Conservation (phyloP, 2,888 invertebrate species). For the Leptopterna dolabrata region DNA sequence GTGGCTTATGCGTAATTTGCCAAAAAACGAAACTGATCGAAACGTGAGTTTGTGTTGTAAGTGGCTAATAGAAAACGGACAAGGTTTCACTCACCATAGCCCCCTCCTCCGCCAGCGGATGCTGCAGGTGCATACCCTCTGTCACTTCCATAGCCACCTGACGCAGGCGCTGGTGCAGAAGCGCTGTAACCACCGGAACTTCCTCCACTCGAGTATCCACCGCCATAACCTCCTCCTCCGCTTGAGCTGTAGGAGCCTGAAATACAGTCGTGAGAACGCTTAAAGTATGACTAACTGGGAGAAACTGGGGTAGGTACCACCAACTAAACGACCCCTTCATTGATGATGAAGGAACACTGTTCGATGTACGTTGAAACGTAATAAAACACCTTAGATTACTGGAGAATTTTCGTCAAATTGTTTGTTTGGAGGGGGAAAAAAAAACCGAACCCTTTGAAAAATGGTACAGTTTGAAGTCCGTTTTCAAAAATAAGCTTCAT, state of each 20-base stretch:
- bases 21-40: background rate
- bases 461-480: too few species aligned
- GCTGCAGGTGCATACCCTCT: constrained; percentile 36
- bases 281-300: too few species aligned
- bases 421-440: too few species aligned
- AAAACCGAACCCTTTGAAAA: too few species aligned
- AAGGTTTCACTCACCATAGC: constrained; percentile 34
- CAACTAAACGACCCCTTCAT: too few species aligned
- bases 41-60: background rate
- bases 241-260: background rate
- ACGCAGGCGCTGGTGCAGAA: background rate
- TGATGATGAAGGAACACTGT: too few species aligned
- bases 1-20: background rate
- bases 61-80: background rate
- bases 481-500: too few species aligned
- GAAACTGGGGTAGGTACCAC: too few species aligned
- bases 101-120: constrained; percentile 30
- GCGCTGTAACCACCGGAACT: constrained; percentile 1
- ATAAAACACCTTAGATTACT: too few species aligned
- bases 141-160: background rate
- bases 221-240: constrained; percentile 25
- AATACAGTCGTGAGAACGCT: background rate
- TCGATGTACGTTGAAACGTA: too few species aligned
- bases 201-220: constrained; percentile 36
- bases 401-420: too few species aligned